Conservation (phyloP, 2,888 invertebrate genomes). For the Allacma fusca region DNA sequence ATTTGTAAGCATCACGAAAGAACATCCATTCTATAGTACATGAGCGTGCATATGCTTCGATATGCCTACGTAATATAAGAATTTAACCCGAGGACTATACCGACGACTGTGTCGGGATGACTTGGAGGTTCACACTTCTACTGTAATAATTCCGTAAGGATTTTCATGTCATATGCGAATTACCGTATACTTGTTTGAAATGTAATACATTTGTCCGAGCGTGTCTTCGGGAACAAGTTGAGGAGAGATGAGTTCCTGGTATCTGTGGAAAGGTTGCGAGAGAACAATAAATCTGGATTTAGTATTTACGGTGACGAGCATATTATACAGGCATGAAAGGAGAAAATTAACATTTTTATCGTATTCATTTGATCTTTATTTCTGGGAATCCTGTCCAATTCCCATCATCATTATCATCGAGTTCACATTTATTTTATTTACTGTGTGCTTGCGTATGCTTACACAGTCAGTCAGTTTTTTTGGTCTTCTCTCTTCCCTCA, state of each 20-base stretch:
- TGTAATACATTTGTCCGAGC: too few species aligned
- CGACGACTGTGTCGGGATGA: too few species aligned
- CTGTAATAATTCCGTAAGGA: too few species aligned
- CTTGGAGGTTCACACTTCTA: too few species aligned
- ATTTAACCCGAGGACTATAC: too few species aligned
- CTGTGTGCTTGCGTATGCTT: not conserved
- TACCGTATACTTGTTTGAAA: too few species aligned
- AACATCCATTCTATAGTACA: too few species aligned
- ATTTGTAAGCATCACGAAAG: too few species aligned
- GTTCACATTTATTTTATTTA: slow-evolving; percentile 13
- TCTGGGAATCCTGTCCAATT: slow-evolving; percentile 28
- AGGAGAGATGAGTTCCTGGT: not conserved
- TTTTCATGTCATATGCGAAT: too few species aligned
- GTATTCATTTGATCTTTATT: slow-evolving; percentile 30
- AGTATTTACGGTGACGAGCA: not conserved
- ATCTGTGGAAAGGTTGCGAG: not conserved
- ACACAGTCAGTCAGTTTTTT: not conserved
- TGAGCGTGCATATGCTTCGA: too few species aligned
- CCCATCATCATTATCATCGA: slow-evolving; percentile 32
- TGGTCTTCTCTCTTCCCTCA: not conserved
- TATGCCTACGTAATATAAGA: too few species aligned
- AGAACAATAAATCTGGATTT: slow-evolving; percentile 20
- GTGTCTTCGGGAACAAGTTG: not conserved
- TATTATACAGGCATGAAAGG: not conserved
- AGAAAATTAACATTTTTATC: slow-evolving; percentile 34